Evolutionary conservation across 2,888 invertebrate genomes (phyloP), one percentile per base, ranked within the genome.

Genomic region (Polylopha cassiicola): DNA sequence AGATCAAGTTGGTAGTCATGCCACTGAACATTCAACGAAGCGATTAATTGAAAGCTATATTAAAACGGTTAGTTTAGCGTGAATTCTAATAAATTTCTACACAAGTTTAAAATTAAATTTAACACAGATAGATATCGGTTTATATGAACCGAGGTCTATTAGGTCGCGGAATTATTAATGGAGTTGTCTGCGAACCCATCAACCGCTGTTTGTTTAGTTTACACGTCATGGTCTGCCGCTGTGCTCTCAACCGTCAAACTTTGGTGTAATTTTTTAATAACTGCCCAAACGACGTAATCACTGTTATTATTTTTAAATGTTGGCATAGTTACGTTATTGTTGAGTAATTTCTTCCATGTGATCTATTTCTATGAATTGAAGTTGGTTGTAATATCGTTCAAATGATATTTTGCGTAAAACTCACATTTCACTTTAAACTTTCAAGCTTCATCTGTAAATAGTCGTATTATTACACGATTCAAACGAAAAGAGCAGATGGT

Each of bases 381-480:
- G n/a, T n/a, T n/a, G n/a, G n/a, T n/a, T n/a, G n/a, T n/a, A n/a
- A n/a, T n/a, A n/a, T n/a, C n/a, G n/a, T n/a, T n/a, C n/a, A n/a
- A n/a, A n/a, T n/a, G n/a, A n/a, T n/a, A n/a, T n/a, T n/a, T n/a
- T n/a, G n/a, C n/a, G n/a, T n/a, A n/a, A n/a, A n/a, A n/a, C n/a
- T n/a, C n/a, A n/a, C n/a, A n/a, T n/a, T n/a, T 9, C 1, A 3
- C 9, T 10, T 31, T 21, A 44, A 53, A 43, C 49, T 43, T 47
- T 48, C 48, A 52, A 51, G 53, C 52, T 44, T 69, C 55, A 65
- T 51, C 58, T 67, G 56, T 61, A 67, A 75, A 73, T 65, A 67
- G 62, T 69, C 65, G 34, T 41, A 9, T 34, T n/a, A n/a, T n/a
- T n/a, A 32, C 23, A 11, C 13, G 26, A 33, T 24, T 24, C 9